These are phyloP conservation scores for Poecilobothrus nobilitatus DNA, from an alignment of 2,888 invertebrate species.

Conservation along the genomic window DNA sequence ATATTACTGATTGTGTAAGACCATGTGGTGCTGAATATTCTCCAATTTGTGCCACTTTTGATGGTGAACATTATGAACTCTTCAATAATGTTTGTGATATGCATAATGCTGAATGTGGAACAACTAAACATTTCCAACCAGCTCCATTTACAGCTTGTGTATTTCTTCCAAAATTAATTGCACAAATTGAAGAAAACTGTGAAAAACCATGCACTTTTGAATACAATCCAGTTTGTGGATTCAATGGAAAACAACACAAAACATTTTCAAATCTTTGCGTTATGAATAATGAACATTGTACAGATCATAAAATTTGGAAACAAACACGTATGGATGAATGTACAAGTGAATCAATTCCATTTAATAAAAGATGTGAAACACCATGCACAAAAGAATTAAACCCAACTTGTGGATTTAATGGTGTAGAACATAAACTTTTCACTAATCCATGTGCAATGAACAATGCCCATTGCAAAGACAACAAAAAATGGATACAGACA, in stretches of 20 bases:
- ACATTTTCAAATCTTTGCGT: constrained; percentile 9
- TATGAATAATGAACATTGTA: constrained; percentile 12
- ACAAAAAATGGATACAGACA: not conserved
- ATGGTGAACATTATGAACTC: constrained; percentile 10
- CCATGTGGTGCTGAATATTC: constrained; percentile 13
- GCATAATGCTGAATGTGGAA: not conserved
- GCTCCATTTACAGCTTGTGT: not conserved
- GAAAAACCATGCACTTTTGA: constrained; percentile 48
- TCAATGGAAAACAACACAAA: constrained; percentile 11
- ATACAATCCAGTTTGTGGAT: constrained; percentile 11
- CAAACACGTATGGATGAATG: constrained; percentile 24
- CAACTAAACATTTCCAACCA: not conserved
- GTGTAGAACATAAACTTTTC: not conserved
- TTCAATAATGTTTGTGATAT: not conserved
- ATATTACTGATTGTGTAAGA: not conserved
- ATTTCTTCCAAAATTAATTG: too few relatives aligned
- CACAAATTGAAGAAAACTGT: not conserved
- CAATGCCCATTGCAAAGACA: not conserved
- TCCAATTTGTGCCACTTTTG: constrained; percentile 14
- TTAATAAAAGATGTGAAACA: too few relatives aligned
- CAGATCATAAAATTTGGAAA: not conserved
- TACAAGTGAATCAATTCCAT: not conserved
- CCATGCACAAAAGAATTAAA: constrained; percentile 13
- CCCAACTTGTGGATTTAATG: constrained; percentile 16
- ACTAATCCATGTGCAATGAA: not conserved